phyloP scores from a whole-genome alignment of 92 coral and sea anemone genomes.

The Epizoanthus ramosus region DNA sequence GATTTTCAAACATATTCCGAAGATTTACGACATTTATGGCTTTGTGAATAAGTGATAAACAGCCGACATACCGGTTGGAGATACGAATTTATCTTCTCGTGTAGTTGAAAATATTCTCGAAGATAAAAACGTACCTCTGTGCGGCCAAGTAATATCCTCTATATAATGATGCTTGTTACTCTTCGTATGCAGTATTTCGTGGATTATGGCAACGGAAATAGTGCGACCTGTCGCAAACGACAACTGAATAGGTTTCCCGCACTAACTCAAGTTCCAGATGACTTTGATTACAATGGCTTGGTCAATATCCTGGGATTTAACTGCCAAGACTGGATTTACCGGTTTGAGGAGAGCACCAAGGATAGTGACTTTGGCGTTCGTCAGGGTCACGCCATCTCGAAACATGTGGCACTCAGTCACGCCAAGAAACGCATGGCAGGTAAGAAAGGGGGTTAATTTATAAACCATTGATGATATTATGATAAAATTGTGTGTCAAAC shows the following conservation, averaged over 20 bases:
- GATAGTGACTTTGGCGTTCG: conserved; percentile 5
- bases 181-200: conserved; percentile 17
- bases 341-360: conserved; percentile 6
- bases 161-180: neutral
- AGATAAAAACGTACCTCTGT: too few relatives aligned
- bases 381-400: neutral
- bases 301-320: conserved; percentile 61
- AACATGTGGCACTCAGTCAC: neutral
- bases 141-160: too few relatives aligned
- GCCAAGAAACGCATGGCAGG: conserved; percentile 13
- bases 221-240: conserved; percentile 3
- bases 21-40: too few relatives aligned
- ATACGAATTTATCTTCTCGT: too few relatives aligned
- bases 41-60: too few relatives aligned
- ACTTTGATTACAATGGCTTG: conserved; percentile 58
- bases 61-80: too few relatives aligned
- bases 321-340: conserved; percentile 60
- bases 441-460: neutral
- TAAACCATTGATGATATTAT: neutral
- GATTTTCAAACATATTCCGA: too few relatives aligned
- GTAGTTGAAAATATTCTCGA: too few relatives aligned
- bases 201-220: neutral
- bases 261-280: conserved; percentile 49
- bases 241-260: conserved; percentile 35
- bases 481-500: too few relatives aligned